These are phyloP conservation scores for Molorchus minor DNA, from an alignment of 2,888 invertebrate species.

Conservation along the genomic window DNA sequence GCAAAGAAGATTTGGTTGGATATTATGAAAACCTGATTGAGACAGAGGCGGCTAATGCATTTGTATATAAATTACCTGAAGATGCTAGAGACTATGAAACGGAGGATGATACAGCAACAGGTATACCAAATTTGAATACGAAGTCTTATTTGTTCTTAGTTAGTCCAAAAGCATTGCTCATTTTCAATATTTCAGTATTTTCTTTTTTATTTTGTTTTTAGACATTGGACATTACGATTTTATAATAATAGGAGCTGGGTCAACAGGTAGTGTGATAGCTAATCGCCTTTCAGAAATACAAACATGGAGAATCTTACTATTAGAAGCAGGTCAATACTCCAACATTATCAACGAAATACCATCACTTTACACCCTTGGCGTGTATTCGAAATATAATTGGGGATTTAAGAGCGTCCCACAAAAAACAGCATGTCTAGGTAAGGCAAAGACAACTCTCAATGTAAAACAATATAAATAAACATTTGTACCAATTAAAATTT, in stretches of 20 bases:
- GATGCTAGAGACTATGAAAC: not conserved
- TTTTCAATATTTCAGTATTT: too few species aligned
- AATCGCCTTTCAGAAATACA: conserved; percentile 40
- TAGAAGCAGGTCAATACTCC: conserved; percentile 41
- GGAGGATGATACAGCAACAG: not conserved
- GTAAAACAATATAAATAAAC: too few species aligned
- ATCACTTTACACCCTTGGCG: conserved; percentile 30
- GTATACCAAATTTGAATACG: not conserved
- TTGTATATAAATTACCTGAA: not conserved
- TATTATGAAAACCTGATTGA: conserved; percentile 2
- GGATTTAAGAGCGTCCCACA: conserved; percentile 38
- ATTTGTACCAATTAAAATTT: too few species aligned
- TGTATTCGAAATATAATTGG: conserved; percentile 42
- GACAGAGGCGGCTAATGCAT: not conserved
- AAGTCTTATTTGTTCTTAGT: not conserved
- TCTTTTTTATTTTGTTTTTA: conserved; percentile 20
- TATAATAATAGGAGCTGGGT: conserved; percentile 41
- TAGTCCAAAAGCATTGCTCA: too few species aligned
- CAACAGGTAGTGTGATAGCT: conserved; percentile 40
- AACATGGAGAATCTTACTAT: conserved; percentile 36
- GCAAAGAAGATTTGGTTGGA: not conserved
- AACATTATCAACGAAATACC: conserved; percentile 40
- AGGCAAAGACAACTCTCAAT: too few species aligned
- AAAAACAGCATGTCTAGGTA: conserved; percentile 39
- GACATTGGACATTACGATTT: conserved; percentile 41